Base-by-base conservation (phyloP, 2,797 vertebrate genomes). In the Chlorospingus semifuscus region DNA sequence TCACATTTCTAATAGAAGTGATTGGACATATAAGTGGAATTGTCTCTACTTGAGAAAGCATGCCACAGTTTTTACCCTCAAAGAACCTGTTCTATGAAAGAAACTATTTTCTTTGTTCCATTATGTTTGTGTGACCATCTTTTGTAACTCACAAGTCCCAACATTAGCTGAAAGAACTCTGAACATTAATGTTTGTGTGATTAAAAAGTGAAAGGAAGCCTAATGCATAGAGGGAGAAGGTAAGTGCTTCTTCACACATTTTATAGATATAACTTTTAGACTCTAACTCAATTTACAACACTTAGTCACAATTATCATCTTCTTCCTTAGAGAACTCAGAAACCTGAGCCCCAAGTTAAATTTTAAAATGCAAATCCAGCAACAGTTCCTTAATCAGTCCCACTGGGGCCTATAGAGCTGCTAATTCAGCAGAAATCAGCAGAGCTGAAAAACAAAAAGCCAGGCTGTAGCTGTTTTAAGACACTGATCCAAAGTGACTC, bases 391-490 rank as follows among this genome's bases (percentile, higher is more conserved):
- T 98, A 98, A 99, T 98, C 98, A 98, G 98, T 96, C 98, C 98
- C 99, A 98, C 97, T 93, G 97, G 98, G 98, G 98, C 98, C 97
- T 97, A 97, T 76, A 97, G 97, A 98, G 98, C 97, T 98, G 98
- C 99, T 98, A 99, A 99, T 98, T 99, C 99, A 99, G 98, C 99
- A 99, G 98, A 99, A 99, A 99, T 98, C 98, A 98, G 97, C 98
- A 98, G 98, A 98, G 98, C 98, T 97, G 97, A 98, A 98, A 98
- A 99, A 99, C 98, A 99, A 98, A 99, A 98, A 98, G 92, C 94
- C 94, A 96, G 96, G 97, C 96, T 97, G 97, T 98, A 98, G 98
- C 97, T 98, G 98, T 97, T 98, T 99, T 98, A 98, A 98, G 98
- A 99, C 98, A 98, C 96, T 98, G 98, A 98, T 98, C 98, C 98